Evolutionary conservation across 2,113 vertebrate genomes (phyloP).

Genomic region (Psittacara wagleri): DNA sequence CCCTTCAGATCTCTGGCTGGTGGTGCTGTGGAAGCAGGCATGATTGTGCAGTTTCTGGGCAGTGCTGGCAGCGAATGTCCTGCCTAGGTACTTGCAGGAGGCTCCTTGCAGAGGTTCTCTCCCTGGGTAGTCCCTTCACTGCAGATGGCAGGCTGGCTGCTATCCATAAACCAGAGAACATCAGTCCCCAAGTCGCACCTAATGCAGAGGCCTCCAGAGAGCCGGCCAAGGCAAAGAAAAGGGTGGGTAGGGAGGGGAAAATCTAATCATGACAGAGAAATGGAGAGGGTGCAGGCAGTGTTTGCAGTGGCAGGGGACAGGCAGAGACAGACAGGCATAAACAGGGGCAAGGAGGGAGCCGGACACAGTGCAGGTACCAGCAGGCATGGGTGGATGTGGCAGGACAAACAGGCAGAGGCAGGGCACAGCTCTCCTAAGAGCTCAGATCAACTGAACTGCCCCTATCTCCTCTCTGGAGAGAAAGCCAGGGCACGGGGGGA

Average conservation of each 20-base stretch:
- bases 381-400: accelerated
- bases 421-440: background rate
- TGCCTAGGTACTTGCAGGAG: background rate
- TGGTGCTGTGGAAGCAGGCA: background rate
- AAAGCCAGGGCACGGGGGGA: background rate
- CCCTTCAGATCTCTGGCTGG: background rate
- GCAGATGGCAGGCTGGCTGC: slow-evolving; percentile 38
- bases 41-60: slow-evolving; percentile 54
- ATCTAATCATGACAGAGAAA: background rate
- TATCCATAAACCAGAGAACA: background rate
- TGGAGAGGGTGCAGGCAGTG: background rate
- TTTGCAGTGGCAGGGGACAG: background rate
- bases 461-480: background rate
- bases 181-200: background rate
- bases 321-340: background rate
- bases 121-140: background rate
- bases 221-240: background rate
- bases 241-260: background rate
- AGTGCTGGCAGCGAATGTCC: background rate
- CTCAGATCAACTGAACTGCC: background rate
- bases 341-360: background rate
- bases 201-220: background rate
- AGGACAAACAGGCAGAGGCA: background rate
- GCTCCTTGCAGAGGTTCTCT: slow-evolving; percentile 24
- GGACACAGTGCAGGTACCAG: background rate